Evolutionary conservation across 1,140 invertebrate species (phyloP).

Genomic region (Diabrotica undecimpunctata): DNA sequence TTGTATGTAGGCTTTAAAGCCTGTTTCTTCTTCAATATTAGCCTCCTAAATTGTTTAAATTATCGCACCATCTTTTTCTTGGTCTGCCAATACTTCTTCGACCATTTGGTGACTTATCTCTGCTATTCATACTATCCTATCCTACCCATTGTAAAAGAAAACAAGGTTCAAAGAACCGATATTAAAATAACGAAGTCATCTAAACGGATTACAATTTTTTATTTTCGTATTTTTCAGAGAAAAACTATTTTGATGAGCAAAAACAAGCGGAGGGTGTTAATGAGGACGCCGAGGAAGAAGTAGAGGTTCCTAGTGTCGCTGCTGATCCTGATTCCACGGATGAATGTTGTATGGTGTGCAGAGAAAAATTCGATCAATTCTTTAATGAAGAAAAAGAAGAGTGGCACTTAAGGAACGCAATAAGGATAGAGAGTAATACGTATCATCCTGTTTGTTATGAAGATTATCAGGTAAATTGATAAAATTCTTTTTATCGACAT

Average conservation of each 20-base stretch:
- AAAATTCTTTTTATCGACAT: too few species aligned
- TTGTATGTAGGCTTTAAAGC: too few species aligned
- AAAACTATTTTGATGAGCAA: conserved; percentile 80
- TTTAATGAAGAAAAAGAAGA: conserved; percentile 95
- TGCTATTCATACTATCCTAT: too few species aligned
- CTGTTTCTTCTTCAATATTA: too few species aligned
- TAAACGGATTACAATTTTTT: too few species aligned
- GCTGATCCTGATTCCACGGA: conserved; percentile 56
- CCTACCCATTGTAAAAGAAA: too few species aligned
- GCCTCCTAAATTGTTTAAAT: too few species aligned
- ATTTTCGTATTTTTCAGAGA: conserved; percentile 55
- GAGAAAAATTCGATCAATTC: conserved; percentile 88
- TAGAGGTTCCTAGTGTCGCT: conserved; percentile 59
- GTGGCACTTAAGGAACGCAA: conserved; percentile 86
- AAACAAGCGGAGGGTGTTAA: conserved; percentile 47
- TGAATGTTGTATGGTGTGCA: conserved; percentile 79
- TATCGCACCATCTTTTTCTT: too few species aligned
- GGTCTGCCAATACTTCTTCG: too few species aligned
- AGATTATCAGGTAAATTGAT: conserved; percentile 70
- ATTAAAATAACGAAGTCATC: too few species aligned
- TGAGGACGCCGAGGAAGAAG: conserved; percentile 51
- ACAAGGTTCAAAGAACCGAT: too few species aligned
- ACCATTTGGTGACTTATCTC: too few species aligned
- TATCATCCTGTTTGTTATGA: conserved; percentile 91
- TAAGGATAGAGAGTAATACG: conserved; percentile 71